Evolutionary conservation across 1,140 invertebrate genomes (phyloP), one percentile per base, ranked within the genome.

Genomic region (Drosophila grimshawi): DNA sequence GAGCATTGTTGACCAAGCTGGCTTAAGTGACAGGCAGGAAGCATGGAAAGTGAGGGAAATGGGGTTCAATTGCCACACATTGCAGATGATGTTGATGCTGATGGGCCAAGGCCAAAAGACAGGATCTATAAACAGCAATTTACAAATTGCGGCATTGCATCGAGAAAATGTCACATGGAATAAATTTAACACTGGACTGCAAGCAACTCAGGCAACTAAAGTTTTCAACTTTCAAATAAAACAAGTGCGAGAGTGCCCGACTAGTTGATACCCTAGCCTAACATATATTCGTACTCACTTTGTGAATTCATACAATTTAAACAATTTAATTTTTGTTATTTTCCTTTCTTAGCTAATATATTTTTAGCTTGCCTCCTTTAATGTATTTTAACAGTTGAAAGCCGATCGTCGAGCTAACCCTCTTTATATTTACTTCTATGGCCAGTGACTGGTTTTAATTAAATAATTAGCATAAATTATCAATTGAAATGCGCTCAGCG

Each of bases 391-490:
- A 19, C 19, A 19, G 19, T 19, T 19, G 19, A 19, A 19, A 19
- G 2, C 19, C 19, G 19, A 19, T 19, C 19, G 33, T 35, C 33
- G 35, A 37, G 35, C 35, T 37, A 19, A 19, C 63, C 48, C 63
- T 39, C 29, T 51, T 10, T 19, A 11, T 33, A 5, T 46, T 1
- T 4, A 46, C 7, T 19, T 30, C 7, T 30, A 30, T 30, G 4
- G 2, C 27, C 33, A 51, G 55, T 2, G 48, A 27, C 32, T 52
- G 11, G 48, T 59, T 61, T 71, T 72, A 37, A 81, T 86, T 82
- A 82, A 86, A 86, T 82, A 79, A 86, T 86, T 86, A 79, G 68
- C 82, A 86, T 88, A 86, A 86, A 76, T 88, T 86, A 79, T 79
- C 61, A 88, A 86, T 86, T 79, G 68, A 79, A 86, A 81, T 70